phyloP scores from a whole-genome alignment of 2,113 vertebrate species.

The Syngnathus scovelli region DNA sequence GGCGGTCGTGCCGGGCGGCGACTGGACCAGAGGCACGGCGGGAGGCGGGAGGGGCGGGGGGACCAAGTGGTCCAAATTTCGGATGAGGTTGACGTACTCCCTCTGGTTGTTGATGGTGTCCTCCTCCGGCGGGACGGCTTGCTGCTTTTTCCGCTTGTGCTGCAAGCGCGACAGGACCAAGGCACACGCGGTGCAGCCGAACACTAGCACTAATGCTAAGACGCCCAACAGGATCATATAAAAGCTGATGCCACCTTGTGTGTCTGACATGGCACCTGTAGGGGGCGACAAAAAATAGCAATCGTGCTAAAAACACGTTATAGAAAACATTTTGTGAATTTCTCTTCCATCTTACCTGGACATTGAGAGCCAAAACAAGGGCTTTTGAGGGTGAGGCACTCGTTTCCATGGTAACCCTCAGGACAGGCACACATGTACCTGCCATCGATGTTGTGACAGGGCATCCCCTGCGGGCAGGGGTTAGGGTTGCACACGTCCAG shows the following conservation, averaged over 20 bases:
- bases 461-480: conserved; percentile 65
- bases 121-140: conserved; percentile 53
- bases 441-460: conserved; percentile 60
- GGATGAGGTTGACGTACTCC: conserved; percentile 72
- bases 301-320: no score
- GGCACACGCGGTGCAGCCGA: conserved; percentile 57
- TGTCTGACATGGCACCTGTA: conserved; percentile 58
- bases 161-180: conserved; percentile 66
- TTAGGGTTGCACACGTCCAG: conserved; percentile 69
- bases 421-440: conserved; percentile 67
- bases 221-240: conserved; percentile 69
- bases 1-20: conserved; percentile 16
- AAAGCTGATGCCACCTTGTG: conserved; percentile 48
- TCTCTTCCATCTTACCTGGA: conserved; percentile 51
- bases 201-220: conserved; percentile 56
- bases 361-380: conserved; percentile 69
- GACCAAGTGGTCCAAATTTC: conserved; percentile 65
- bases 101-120: conserved; percentile 75
- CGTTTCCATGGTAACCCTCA: conserved; percentile 64
- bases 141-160: conserved; percentile 65
- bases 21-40: conserved; percentile 2
- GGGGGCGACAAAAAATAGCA: neutral
- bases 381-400: conserved; percentile 63
- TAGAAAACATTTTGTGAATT: neutral
- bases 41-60: conserved; percentile 43